A percentile compares a stretch with the other conserved stretches of the same genome.
phyloP scores from a whole-genome alignment of 1,140 invertebrate genomes.

The Caenorhabditis briggsae region DNA sequence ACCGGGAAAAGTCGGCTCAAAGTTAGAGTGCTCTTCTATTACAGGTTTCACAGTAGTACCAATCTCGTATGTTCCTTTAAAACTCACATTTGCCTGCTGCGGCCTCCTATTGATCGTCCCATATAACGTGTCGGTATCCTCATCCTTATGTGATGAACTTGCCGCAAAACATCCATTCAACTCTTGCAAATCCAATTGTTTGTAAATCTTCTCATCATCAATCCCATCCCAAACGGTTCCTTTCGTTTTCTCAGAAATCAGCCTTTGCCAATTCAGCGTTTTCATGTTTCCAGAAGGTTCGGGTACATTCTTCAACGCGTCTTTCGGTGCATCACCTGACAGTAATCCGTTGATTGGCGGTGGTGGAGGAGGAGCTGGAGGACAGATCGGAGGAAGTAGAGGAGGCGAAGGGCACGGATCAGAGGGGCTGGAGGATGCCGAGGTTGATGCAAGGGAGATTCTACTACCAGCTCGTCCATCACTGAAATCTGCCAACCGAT shows the following conservation, averaged over 20 bases:
- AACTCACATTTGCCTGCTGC: slow-evolving; percentile 67
- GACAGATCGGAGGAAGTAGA: slow-evolving; percentile 68
- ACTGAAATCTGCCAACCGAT: slow-evolving; percentile 51
- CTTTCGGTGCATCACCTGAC: slow-evolving; percentile 18
- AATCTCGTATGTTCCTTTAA: slow-evolving; percentile 35
- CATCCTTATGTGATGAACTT: slow-evolving; percentile 83
- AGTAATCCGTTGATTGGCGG: slow-evolving; percentile 67
- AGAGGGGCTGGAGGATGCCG: slow-evolving; percentile 67
- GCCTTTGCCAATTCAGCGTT: slow-evolving; percentile 96
- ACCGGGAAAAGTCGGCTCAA: too few species aligned
- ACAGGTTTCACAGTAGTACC: too few species aligned
- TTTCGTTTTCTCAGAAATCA: slow-evolving; percentile 82
- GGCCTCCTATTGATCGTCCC: slow-evolving; percentile 71
- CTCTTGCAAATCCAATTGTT: slow-evolving; percentile 88
- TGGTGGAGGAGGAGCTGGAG: slow-evolving; percentile 80
- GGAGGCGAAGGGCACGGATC: slow-evolving; percentile 72
- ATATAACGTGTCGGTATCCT: slow-evolving; percentile 85
- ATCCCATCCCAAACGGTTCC: slow-evolving; percentile 94
- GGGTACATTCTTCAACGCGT: slow-evolving; percentile 85
- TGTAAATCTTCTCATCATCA: slow-evolving; percentile 92
- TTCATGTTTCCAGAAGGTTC: slow-evolving; percentile 89
- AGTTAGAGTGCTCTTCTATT: too few species aligned
- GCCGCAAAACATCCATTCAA: slow-evolving; percentile 92
- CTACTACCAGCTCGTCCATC: slow-evolving; percentile 52
- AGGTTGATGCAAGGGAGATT: slow-evolving; percentile 42